Percentiles rank a stretch among this genome's conserved stretches.
Conservation (phyloP, 2,888 invertebrate genomes). For the Ecdyonurus torrentis region DNA sequence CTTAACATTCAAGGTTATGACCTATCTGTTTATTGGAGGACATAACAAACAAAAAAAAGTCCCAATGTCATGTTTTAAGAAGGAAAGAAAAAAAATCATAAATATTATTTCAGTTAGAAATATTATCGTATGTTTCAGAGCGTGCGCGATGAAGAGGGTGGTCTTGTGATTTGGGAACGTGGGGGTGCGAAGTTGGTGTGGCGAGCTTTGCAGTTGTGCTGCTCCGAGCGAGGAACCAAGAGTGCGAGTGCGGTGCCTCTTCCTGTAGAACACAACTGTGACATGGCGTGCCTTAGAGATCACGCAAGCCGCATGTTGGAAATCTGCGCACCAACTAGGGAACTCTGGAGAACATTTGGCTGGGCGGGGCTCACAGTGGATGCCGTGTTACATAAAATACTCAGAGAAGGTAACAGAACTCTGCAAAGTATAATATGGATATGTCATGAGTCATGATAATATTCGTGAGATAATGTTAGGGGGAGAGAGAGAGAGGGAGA, state of each 20-base stretch:
- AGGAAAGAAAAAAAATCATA: neutral
- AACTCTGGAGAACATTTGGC: slow-evolving; percentile 14
- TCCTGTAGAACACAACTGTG: slow-evolving; percentile 12
- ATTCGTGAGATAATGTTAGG: no score
- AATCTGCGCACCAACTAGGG: slow-evolving; percentile 14
- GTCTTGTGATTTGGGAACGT: neutral
- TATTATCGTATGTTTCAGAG: neutral
- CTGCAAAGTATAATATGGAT: no score
- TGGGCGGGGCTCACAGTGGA: slow-evolving; percentile 14
- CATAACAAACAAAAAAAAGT: no score
- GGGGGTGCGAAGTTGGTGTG: neutral
- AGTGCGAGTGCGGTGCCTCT: slow-evolving; percentile 13
- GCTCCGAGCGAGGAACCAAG: slow-evolving; percentile 9
- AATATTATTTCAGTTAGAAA: no score
- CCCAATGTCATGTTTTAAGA: no score
- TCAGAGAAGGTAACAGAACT: slow-evolving; percentile 14
- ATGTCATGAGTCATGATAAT: no score
- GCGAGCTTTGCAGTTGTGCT: neutral
- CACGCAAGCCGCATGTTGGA: slow-evolving; percentile 14
- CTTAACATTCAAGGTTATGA: no score
- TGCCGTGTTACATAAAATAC: slow-evolving; percentile 13
- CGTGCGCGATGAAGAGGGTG: neutral
- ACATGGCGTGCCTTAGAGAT: slow-evolving; percentile 14
- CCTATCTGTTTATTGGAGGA: no score
- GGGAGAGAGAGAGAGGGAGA: no score